Base-by-base conservation (phyloP, 2,888 invertebrate species). In the Saturnia japonica region DNA sequence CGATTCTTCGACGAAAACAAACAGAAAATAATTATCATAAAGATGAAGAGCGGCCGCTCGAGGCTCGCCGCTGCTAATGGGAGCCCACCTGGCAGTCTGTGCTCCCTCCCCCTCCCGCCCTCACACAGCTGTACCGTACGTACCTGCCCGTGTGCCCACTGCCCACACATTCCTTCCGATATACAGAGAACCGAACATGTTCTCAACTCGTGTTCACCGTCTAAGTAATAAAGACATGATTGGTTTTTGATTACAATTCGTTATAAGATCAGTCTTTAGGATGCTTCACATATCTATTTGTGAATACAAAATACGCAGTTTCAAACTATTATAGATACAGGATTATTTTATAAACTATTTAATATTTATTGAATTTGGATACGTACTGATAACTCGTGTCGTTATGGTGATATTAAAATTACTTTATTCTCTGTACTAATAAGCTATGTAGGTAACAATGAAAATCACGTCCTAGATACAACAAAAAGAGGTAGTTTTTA, bases 1-100 rank as follows among this genome's bases (percentile, higher is more conserved):
- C 91, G 93, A 92, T 91, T 91, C 91, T 89, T 90, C 89, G 91
- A 90, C 92, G 93, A 94, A 94, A 94, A 94, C 94, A 93, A 94
- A 94, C 93, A 94, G 91, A 92, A 93, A 94, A 93, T 94, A 93
- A 94, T 94, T 94, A 94, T 93, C 93, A 93, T 93, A 93, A 94
- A 93, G 93, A 94, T 93, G 93, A 94, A 93, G 92, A 92, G 93
- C 90, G 91, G 89, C 93, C 93, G 93, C 92, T 89, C 89, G 88
- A 85, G 88, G 86, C 90, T 86, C 87, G 87, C 84, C 87, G 88
- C 91, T 91, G 91, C 91, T 93, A 92, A 92, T 92, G 92, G 91
- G 88, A 83, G 91, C 88, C 93, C 93, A 91, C 92, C 92, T 92
- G 93, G 93, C 91, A 87, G 90, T 85, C 69, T 77, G 73, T 73